Evolutionary conservation across 2,113 vertebrate species (phyloP).

Genomic region (Cricetomys ansorgei): DNA sequence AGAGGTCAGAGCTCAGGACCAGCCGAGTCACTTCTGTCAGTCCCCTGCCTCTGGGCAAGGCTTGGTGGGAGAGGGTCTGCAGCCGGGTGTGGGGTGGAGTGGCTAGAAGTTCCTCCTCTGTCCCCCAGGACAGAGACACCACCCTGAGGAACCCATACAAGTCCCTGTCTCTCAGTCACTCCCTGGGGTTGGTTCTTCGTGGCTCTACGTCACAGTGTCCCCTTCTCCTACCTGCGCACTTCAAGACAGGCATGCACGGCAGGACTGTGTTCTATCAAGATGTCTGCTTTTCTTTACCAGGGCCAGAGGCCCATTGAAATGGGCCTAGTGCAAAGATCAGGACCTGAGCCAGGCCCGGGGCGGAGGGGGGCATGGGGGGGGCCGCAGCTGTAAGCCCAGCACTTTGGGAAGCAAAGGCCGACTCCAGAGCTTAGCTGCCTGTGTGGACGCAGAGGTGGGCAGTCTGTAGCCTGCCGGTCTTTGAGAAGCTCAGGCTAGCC

Average conservation of each 20-base stretch:
- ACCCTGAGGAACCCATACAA: no score
- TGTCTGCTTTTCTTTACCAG: neutral
- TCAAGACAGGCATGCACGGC: neutral
- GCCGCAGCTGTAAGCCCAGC: no score
- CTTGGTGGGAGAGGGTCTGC: neutral
- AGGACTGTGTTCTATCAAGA: no score
- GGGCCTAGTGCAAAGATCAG: neutral
- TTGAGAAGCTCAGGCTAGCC: neutral
- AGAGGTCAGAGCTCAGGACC: neutral
- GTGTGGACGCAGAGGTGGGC: neutral
- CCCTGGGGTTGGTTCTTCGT: fast-evolving
- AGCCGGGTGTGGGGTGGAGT: no score
- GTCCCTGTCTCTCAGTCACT: neutral
- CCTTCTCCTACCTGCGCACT: neutral
- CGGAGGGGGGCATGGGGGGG: no score
- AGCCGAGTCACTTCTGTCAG: neutral
- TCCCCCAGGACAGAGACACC: neutral
- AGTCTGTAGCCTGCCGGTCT: neutral
- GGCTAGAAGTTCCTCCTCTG: neutral
- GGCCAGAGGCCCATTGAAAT: neutral
- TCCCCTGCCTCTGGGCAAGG: neutral
- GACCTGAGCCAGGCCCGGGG: neutral
- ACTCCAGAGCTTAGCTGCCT: neutral
- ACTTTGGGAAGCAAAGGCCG: neutral
- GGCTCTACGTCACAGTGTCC: neutral